phyloP scores from a whole-genome alignment of 2,113 vertebrate species.

The Numenius arquata region DNA sequence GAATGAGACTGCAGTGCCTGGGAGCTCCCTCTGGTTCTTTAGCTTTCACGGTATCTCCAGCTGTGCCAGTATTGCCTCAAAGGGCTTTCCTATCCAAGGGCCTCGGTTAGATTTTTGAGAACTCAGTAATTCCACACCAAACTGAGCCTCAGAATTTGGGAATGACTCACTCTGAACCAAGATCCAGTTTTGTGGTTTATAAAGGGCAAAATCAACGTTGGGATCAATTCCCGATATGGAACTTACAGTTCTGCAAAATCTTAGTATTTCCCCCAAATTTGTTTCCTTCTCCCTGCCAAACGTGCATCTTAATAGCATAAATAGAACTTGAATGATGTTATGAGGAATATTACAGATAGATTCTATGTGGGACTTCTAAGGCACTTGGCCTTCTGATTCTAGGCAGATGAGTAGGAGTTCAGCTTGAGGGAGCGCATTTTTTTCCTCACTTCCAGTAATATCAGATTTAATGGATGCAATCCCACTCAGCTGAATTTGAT shows the following conservation, averaged over 20 bases:
- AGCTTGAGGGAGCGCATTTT: not conserved
- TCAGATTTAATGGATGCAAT: not conserved
- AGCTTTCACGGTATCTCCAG: not conserved
- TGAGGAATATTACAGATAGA: not conserved
- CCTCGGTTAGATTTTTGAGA: not conserved
- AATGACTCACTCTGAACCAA: not conserved
- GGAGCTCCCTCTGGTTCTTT: not conserved
- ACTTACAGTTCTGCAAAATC: not conserved
- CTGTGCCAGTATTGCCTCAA: not conserved
- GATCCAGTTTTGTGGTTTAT: not conserved
- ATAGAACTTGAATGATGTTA: not conserved
- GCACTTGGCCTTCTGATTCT: conserved; percentile 3
- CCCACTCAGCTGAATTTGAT: not conserved
- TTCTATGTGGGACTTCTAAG: not conserved
- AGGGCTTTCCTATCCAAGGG: not conserved
- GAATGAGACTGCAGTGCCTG: not conserved
- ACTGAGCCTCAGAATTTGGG: not conserved
- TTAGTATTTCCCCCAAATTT: not conserved
- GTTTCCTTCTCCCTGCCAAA: not conserved
- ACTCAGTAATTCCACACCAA: not conserved
- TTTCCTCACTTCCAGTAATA: not conserved
- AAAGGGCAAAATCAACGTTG: not conserved
- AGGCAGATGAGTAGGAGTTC: conserved; percentile 1
- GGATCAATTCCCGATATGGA: not conserved
- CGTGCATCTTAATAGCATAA: not conserved